Conservation (phyloP, 2,888 invertebrate genomes). For the Leptopilina syphax region DNA sequence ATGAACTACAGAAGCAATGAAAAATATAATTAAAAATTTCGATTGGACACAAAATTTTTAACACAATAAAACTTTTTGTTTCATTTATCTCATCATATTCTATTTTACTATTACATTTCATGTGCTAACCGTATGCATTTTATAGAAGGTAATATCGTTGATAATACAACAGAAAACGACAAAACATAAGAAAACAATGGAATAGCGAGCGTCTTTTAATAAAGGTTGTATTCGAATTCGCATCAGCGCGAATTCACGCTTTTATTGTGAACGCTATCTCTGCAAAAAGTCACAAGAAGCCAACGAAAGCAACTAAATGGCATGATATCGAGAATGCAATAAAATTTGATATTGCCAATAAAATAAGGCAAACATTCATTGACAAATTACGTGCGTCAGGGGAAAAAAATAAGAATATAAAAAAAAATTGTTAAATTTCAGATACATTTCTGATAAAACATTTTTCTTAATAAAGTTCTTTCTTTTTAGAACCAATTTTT, state of each 20-base stretch:
- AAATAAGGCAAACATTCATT: constrained; percentile 27
- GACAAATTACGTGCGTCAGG: not conserved
- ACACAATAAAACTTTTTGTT: constrained; percentile 13
- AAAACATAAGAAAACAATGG: constrained; percentile 3
- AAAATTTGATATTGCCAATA: constrained; percentile 53
- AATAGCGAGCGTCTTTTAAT: constrained; percentile 11
- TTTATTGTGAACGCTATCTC: constrained; percentile 42
- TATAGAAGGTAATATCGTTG: not conserved
- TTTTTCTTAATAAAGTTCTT: no score
- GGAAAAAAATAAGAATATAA: not conserved
- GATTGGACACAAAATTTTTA: constrained; percentile 4
- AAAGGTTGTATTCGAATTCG: constrained; percentile 31
- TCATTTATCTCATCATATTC: not conserved
- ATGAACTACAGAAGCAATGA: not conserved
- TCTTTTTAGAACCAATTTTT: no score
- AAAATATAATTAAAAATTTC: not conserved
- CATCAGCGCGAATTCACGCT: not conserved
- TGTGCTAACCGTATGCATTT: constrained; percentile 9
- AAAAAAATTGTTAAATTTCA: not conserved
- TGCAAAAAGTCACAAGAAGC: constrained; percentile 46
- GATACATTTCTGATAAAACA: no score
- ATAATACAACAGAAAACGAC: constrained; percentile 1
- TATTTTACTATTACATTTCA: not conserved
- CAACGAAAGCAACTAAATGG: constrained; percentile 52
- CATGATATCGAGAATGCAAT: constrained; percentile 55